Base-by-base conservation (phyloP, 1,140 invertebrate species). In the Diabrotica virgifera region DNA sequence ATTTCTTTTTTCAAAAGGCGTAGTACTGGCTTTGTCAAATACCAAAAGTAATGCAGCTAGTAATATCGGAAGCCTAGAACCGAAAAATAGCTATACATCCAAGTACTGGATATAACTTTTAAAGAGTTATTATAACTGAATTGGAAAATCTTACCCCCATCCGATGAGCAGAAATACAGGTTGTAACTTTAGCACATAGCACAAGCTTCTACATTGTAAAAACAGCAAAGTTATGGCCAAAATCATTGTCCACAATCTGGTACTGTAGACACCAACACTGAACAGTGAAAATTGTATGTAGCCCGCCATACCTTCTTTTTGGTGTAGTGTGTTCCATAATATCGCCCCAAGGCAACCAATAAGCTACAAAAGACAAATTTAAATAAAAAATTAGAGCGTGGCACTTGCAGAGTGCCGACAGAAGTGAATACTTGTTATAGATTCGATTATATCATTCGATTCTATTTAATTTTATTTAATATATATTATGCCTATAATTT, bases 181-280 rank as follows among this genome's bases (percentile, higher is more conserved):
- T 76, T 88, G 86, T 0, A 93, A 70, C 67, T 88, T 87, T 9
- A 92, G 77, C 35, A 94, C 87, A 79, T 90, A 94, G 75, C 90
- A 90, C 2, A 92, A 81, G 68, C 92, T 92, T 53, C 90, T 85
- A 62, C 87, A 90, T 77, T 94, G 89, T 36, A 96, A 80, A 73
- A 96, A 88, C 52, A 95, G 85, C 11, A 97, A 76, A 5, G 88
- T 87, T 14, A 92, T 80, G 12, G 94, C 90, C 56, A 96, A 82
- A 61, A 92, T 85, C 11, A 88, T 87, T 0, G 93, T 93, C 90
- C 92, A 96, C 36, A 95, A 81, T 35, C 94, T 81, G 37, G 90
- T 87, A 54, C 90, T 89, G 72, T 92, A 90, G 36, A 90, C 86
- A 24, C 92, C 91, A 53, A 86, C 80, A 35, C 86, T 85, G 67